Conservation (phyloP, 2,888 invertebrate genomes). For the Heliconius erato region DNA sequence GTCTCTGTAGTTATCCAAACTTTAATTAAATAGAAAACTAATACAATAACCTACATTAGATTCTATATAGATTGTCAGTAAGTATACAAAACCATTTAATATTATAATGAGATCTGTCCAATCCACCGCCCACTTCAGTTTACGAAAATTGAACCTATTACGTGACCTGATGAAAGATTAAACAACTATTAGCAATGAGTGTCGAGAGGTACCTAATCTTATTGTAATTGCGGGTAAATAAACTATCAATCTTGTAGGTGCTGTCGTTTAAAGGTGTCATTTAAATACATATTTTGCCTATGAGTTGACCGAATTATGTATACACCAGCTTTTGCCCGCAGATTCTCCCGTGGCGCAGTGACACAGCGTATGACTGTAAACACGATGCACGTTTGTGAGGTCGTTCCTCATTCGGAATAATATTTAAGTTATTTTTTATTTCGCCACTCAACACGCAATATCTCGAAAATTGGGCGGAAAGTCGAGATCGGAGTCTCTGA, state of each 20-base stretch:
- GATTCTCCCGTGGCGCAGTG: too few relatives aligned
- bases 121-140: neutral
- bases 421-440: too few relatives aligned
- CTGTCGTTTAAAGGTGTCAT: neutral
- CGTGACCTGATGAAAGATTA: slow-evolving; percentile 18
- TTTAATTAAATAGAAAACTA: neutral
- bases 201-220: neutral
- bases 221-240: neutral
- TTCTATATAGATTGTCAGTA: neutral
- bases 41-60: neutral
- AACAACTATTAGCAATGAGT: slow-evolving; percentile 7
- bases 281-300: neutral
- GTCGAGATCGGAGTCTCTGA: too few relatives aligned
- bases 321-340: too few relatives aligned
- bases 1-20: neutral
- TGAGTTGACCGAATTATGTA: neutral
- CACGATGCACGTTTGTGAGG: too few relatives aligned
- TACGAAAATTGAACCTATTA: neutral
- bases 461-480: too few relatives aligned
- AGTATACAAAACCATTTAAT: neutral
- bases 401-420: too few relatives aligned
- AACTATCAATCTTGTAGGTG: neutral
- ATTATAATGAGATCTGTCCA: slow-evolving; percentile 4
- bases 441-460: too few relatives aligned
- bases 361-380: too few relatives aligned